Conservation (phyloP, 1,140 invertebrate species). For the Archegozetes longisetosus region DNA sequence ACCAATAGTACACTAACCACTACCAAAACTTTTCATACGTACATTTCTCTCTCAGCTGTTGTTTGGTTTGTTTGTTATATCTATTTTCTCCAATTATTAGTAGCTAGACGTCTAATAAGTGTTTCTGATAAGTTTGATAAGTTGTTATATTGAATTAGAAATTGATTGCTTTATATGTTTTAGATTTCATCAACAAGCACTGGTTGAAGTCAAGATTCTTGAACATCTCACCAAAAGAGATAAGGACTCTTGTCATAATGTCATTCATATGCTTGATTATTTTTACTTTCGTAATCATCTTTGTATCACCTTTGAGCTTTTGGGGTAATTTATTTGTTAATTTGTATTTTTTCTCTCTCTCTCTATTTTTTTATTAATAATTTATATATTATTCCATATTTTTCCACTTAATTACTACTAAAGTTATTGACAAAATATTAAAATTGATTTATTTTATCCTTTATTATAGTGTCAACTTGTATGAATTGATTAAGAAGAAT, state of each 20-base stretch:
- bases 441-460: too few relatives aligned
- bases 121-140: too few relatives aligned
- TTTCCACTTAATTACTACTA: too few relatives aligned
- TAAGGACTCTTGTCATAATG: slow-evolving; percentile 95
- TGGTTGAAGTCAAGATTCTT: slow-evolving; percentile 94
- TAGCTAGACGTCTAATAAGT: too few relatives aligned
- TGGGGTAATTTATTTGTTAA: not conserved
- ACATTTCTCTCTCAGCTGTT: too few relatives aligned
- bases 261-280: slow-evolving; percentile 97
- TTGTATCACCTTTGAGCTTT: slow-evolving; percentile 97
- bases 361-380: not conserved
- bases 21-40: too few relatives aligned
- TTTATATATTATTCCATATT: not conserved
- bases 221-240: slow-evolving; percentile 91
- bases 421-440: too few relatives aligned
- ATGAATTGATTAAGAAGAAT: slow-evolving; percentile 99
- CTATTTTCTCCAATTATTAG: too few relatives aligned
- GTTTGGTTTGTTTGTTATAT: too few relatives aligned
- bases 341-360: not conserved
- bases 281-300: slow-evolving; percentile 98
- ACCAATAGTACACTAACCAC: too few relatives aligned
- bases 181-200: slow-evolving; percentile 88
- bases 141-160: not conserved
- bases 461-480: slow-evolving; percentile 97
- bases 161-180: not conserved